Evolutionary conservation across 2,113 vertebrate species (phyloP).

Genomic region (Callocephalon fimbriatum): DNA sequence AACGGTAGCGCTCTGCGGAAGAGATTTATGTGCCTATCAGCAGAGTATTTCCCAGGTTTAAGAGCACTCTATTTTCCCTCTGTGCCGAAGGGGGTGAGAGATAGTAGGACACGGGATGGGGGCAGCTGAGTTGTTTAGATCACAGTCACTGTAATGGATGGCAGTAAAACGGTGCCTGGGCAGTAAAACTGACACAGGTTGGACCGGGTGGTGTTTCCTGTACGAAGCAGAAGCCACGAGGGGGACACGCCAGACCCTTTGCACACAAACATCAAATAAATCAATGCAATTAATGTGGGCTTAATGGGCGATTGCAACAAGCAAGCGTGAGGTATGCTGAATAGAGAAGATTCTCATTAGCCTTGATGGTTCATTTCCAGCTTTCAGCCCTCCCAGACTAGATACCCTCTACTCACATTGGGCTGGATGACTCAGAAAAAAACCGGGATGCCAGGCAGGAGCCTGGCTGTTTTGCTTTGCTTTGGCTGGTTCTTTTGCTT

Average conservation of each 20-base stretch:
- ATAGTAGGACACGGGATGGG: background rate
- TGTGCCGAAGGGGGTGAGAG: background rate
- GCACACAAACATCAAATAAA: background rate
- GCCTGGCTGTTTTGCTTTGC: background rate
- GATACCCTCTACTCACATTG: background rate
- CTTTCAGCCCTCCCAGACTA: background rate
- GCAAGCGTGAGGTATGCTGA: background rate
- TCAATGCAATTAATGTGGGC: background rate
- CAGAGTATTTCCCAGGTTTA: background rate
- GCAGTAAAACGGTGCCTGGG: background rate
- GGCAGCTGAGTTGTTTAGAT: background rate
- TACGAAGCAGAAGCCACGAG: background rate
- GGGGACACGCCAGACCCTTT: background rate
- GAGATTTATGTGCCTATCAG: background rate
- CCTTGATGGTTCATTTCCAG: background rate
- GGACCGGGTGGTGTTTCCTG: background rate
- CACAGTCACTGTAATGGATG: background rate
- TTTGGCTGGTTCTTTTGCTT: background rate
- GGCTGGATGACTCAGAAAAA: constrained; percentile 21
- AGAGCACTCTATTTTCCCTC: background rate
- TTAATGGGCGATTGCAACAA: background rate
- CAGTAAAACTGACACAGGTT: background rate
- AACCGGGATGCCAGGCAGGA: background rate
- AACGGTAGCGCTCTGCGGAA: background rate
- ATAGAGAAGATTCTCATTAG: background rate